Percentiles rank a stretch among this genome's conserved stretches.
These are phyloP conservation scores for Atta texana DNA, from an alignment of 1,140 invertebrate species.

Conservation along the genomic window DNA sequence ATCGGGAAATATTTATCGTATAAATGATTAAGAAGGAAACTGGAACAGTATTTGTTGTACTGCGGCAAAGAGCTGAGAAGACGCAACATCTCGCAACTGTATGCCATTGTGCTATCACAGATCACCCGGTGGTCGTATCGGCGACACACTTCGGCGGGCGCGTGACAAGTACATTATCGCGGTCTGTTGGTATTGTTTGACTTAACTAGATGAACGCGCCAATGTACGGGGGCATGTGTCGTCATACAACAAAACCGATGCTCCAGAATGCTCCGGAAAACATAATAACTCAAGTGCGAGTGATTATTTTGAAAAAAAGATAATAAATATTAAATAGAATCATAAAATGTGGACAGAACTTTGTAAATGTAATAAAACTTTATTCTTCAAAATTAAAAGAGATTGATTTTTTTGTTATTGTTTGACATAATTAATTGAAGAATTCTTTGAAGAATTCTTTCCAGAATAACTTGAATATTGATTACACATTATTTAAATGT, in stretches of 20 bases:
- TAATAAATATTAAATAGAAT: not conserved
- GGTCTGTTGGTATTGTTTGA: conserved; percentile 70
- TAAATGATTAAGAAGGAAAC: conserved; percentile 19
- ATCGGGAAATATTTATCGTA: not conserved
- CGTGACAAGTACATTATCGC: conserved; percentile 70
- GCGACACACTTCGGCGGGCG: conserved; percentile 64
- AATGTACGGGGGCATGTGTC: conserved; percentile 71
- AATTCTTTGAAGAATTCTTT: not conserved
- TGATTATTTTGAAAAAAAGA: not conserved
- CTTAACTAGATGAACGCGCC: conserved; percentile 72
- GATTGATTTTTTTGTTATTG: not conserved
- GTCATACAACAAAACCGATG: conserved; percentile 63
- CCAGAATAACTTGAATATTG: not conserved
- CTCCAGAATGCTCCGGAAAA: conserved; percentile 23
- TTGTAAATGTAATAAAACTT: not conserved
- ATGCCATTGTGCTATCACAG: conserved; percentile 56
- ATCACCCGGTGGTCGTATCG: conserved; percentile 64
- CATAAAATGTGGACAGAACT: not conserved
- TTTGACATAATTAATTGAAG: not conserved
- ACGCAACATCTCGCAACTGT: conserved; percentile 40
- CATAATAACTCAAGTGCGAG: not conserved
- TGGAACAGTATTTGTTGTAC: conserved; percentile 6
- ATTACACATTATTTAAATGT: not conserved
- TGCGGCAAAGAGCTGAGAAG: conserved; percentile 30
- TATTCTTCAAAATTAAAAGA: not conserved